Base-by-base conservation (phyloP, 2,113 vertebrate species). In the Delphinus delphis region DNA sequence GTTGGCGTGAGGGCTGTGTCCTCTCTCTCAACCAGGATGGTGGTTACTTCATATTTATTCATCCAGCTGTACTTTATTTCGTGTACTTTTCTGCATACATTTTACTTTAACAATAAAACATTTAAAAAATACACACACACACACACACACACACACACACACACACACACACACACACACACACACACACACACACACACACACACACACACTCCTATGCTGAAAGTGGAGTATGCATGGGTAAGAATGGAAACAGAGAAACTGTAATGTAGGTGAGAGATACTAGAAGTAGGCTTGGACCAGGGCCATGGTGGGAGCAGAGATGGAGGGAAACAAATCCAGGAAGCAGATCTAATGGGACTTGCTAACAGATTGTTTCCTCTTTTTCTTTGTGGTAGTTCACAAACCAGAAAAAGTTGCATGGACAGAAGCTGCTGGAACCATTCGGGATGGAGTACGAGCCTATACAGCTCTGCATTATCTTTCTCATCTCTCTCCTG, bases 381-480 rank as follows among this genome's bases (percentile, higher is more conserved):
- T 96, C 91, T 92, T 83, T 33, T 86, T 96, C 58, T 93, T 55
- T 91, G 63, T 96, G 79, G 4, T 96, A 99, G 99, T 99, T 92
- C 99, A 97, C 94, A 99, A 99, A 96, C 99, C 99, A 7, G 98
- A 99, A 96, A 99, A 99, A 94, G 99, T 99, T 36, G 98, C 99
- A 13, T 99, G 99, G 97, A 98, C 98, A 73, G 99, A 99, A 97
- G 99, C 99, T 0, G 99, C 99, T 0, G 99, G 99, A 3, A 98
- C 99, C 0, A 77, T 99, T 55, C 99, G 98, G n/a, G 99, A 99
- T 58, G 99, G 99, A 71, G 97, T 99, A 1, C 97, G 98, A 31
- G 99, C 99, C 0, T 99, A 99, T 96, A 99, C 99, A 0, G 99
- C 99, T 44, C 98, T 99, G 21, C 99, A 99, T 98, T 99, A 99